Base-by-base conservation (phyloP, 2,888 invertebrate genomes). In the Euphydryas editha region DNA sequence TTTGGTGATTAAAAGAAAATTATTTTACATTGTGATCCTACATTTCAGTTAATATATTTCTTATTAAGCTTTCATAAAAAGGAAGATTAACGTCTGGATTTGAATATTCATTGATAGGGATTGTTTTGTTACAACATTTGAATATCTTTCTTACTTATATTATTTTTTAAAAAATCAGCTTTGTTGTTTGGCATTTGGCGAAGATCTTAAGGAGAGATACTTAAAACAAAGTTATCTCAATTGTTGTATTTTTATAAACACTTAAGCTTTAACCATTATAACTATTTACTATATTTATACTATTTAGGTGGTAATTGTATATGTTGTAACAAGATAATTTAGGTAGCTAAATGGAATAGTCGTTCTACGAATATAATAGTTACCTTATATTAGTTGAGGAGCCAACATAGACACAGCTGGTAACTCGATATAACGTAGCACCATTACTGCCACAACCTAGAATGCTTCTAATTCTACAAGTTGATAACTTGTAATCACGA, bases 1-100 rank as follows among this genome's bases (percentile, higher is more conserved):
- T n/a, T n/a, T n/a, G n/a, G n/a, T n/a, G n/a, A n/a, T n/a, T n/a
- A n/a, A 18, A 47, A 47, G 46, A 18, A 47, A 47, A 47, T 44
- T n/a, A n/a, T 18, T 47, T 47, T 4, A 20, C 46, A 47, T 47
- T 47, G 46, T 18, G 18, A 10, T 47, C 0, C 18, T 47, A 21
- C 13, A 21, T 49, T 49, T 21, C 21, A 4, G 8, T 20, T 18
- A 47, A 20, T 49, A 21, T 49, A 47, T 47, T 46, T 47, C 46
- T 44, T 44, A n/a, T 44, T 44, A n/a, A n/a, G n/a, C 42, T 44
- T 44, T 44, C n/a, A n/a, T 44, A 15, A 44, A 44, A 44, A 15
- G 42, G n/a, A 39, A 44, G n/a, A 44, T 44, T 44, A 44, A 44
- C n/a, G n/a, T 44, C 42, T n/a, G 2, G 15, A 44, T 44, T n/a